These are phyloP conservation scores for Brachionus sp. DNA, from an alignment of 1,140 invertebrate species.

Conservation along the genomic window DNA sequence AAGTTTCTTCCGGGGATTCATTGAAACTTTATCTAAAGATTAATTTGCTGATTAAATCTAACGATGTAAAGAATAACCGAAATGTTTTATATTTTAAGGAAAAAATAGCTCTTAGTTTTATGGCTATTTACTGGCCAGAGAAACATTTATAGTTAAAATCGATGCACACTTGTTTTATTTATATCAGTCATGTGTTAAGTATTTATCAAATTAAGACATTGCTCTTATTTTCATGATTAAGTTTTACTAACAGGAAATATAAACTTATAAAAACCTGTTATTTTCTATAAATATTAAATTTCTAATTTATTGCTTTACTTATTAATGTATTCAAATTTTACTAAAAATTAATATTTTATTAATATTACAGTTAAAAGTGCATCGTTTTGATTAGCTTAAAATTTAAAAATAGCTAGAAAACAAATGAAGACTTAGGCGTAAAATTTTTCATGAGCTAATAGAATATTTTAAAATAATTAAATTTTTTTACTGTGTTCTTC, in stretches of 20 bases:
- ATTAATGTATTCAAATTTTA: not conserved
- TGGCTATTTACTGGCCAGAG: not conserved
- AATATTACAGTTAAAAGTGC: too few relatives aligned
- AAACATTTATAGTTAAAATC: not conserved
- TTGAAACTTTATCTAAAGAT: not conserved
- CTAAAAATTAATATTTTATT: too few relatives aligned
- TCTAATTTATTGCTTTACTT: not conserved
- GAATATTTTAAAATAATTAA: too few relatives aligned
- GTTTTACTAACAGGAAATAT: not conserved
- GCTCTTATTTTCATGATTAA: not conserved
- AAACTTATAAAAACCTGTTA: not conserved
- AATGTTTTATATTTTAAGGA: not conserved
- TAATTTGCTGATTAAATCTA: not conserved
- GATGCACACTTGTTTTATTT: not conserved
- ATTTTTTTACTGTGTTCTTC: too few relatives aligned
- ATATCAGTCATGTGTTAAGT: not conserved
- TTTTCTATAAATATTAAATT: conserved; percentile 1
- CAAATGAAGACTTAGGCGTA: too few relatives aligned
- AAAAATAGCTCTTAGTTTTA: not conserved
- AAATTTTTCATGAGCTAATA: too few relatives aligned
- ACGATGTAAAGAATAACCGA: not conserved
- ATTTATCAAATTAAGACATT: not conserved
- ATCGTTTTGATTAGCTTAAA: too few relatives aligned
- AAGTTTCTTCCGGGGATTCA: not conserved
- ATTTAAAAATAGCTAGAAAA: too few relatives aligned